Percentiles rank a stretch among this genome's conserved stretches.
These are phyloP conservation scores for Numida meleagris DNA, from an alignment of 2,113 vertebrate species.

Conservation along the genomic window DNA sequence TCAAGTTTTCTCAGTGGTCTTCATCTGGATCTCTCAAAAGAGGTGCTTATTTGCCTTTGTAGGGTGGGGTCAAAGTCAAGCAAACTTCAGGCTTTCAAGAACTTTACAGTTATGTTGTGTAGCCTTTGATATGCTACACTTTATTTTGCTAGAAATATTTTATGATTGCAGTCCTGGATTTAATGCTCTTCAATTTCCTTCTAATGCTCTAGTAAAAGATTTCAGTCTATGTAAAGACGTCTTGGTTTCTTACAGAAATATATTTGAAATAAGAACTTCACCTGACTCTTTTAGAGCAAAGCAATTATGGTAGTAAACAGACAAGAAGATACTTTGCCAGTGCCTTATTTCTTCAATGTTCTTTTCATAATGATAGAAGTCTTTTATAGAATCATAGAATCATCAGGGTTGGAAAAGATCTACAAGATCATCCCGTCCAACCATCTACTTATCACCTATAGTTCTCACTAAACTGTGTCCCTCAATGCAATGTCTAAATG, in stretches of 20 bases:
- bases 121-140: background rate
- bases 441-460: no score
- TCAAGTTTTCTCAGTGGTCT: background rate
- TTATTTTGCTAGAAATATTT: background rate
- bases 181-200: background rate
- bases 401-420: no score
- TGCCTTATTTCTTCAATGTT: background rate
- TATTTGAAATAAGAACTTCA: background rate
- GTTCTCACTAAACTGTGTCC: no score
- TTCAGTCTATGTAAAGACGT: background rate
- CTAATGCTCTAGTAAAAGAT: background rate
- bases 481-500: no score
- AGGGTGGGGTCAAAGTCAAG: background rate
- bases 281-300: background rate
- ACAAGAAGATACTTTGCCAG: background rate
- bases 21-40: background rate
- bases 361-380: background rate
- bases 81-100: background rate
- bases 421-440: no score
- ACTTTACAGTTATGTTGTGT: background rate
- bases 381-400: no score
- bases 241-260: background rate
- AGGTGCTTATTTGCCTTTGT: background rate
- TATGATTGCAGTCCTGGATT: background rate
- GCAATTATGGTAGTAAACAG: background rate